Conservation (phyloP, 1,140 invertebrate species). For the Drosophila pruinosa region DNA sequence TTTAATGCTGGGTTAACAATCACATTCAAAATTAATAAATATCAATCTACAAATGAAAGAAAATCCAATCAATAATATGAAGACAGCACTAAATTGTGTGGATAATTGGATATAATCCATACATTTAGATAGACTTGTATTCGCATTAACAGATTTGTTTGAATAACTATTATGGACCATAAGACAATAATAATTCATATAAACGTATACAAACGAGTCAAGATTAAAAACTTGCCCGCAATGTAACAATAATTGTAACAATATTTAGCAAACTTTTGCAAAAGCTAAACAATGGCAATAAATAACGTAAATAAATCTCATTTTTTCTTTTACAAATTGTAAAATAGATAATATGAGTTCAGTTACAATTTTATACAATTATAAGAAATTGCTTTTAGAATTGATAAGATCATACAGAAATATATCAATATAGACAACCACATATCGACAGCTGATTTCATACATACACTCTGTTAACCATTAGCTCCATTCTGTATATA, state of each 20-base stretch:
- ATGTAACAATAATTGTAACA: not conserved
- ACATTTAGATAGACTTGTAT: slow-evolving; percentile 3
- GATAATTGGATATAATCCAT: not conserved
- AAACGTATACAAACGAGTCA: not conserved
- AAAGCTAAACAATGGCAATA: not conserved
- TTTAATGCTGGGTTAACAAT: not conserved
- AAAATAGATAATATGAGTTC: not conserved
- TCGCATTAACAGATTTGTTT: not conserved
- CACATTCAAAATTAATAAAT: not conserved
- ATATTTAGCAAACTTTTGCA: not conserved
- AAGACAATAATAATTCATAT: slow-evolving; percentile 8
- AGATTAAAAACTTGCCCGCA: not conserved
- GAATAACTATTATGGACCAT: slow-evolving; percentile 6
- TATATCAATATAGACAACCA: not conserved
- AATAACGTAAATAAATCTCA: not conserved
- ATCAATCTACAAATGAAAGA: not conserved
- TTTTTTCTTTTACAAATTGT: not conserved
- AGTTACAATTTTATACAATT: not conserved
- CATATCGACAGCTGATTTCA: slow-evolving; percentile 3
- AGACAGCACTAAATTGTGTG: not conserved
- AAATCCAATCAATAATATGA: not conserved
- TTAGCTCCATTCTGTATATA: not conserved
- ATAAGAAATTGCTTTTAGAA: not conserved
- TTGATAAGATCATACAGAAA: not conserved
- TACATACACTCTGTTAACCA: not conserved